Evolutionary conservation across 2,113 vertebrate species (phyloP).

Genomic region (Anarrhichthys ocellatus): DNA sequence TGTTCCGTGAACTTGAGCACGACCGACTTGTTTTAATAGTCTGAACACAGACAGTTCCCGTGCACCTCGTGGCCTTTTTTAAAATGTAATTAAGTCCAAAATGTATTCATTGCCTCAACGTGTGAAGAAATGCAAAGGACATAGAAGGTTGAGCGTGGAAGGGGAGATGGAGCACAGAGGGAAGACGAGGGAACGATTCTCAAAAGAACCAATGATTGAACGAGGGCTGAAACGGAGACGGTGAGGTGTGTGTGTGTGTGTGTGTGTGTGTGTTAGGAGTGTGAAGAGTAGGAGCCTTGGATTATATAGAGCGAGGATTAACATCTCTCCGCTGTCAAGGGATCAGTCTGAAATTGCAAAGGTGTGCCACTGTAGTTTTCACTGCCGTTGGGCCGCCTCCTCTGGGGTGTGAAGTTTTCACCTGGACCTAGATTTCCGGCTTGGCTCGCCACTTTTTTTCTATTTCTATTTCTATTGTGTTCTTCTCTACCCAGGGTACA

Average conservation of each 20-base stretch:
- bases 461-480: not conserved
- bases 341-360: constrained; percentile 56
- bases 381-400: constrained; percentile 13
- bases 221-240: constrained; percentile 15
- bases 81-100: constrained; percentile 64
- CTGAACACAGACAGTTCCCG: constrained; percentile 46
- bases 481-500: not conserved
- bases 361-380: constrained; percentile 44
- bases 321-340: constrained; percentile 43
- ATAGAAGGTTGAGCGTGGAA: constrained; percentile 48
- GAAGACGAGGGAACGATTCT: constrained; percentile 20
- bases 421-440: not conserved
- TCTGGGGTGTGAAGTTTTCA: constrained; percentile 39
- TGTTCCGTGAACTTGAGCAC: constrained; percentile 40
- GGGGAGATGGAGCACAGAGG: not conserved
- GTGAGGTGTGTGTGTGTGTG: not conserved
- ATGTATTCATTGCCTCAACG: constrained; percentile 60
- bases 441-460: not conserved
- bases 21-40: constrained; percentile 58
- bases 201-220: constrained; percentile 28
- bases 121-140: constrained; percentile 57
- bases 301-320: constrained; percentile 50
- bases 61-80: constrained; percentile 50
- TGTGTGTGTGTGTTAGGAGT: not conserved
- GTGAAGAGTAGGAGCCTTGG: constrained; percentile 2